These are phyloP conservation scores for Chlorops oryzae DNA, from an alignment of 1,140 invertebrate species.

Conservation along the genomic window DNA sequence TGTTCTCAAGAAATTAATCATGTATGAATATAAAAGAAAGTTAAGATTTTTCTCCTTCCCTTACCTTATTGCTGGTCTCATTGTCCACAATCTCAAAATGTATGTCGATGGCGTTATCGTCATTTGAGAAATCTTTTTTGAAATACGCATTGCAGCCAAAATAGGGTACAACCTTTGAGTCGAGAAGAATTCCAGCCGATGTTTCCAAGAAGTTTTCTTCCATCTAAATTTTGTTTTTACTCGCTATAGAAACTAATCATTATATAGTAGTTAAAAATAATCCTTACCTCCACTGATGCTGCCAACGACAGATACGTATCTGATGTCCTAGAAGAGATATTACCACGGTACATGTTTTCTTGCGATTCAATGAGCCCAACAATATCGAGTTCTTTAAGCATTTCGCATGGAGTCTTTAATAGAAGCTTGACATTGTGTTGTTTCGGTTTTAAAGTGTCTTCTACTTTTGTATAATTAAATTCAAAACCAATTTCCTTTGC, in stretches of 20 bases:
- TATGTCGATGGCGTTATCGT: constrained; percentile 55
- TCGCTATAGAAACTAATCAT: too few relatives aligned
- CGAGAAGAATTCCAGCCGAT: constrained; percentile 53
- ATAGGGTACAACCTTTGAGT: constrained; percentile 56
- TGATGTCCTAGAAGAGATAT: constrained; percentile 48
- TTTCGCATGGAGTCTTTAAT: constrained; percentile 53
- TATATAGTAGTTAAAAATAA: too few relatives aligned
- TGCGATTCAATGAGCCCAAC: constrained; percentile 50
- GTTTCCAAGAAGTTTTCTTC: constrained; percentile 59
- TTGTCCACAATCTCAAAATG: constrained; percentile 51
- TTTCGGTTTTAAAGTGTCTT: constrained; percentile 49
- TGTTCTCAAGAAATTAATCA: constrained; percentile 1
- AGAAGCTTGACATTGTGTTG: constrained; percentile 50
- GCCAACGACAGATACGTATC: constrained; percentile 48
- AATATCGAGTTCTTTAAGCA: constrained; percentile 50
- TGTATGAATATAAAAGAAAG: too few relatives aligned
- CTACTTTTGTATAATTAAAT: constrained; percentile 51
- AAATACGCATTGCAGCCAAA: constrained; percentile 58
- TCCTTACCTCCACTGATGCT: constrained; percentile 51
- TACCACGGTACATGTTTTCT: constrained; percentile 51
- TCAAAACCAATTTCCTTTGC: constrained; percentile 35
- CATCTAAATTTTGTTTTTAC: constrained; percentile 46
- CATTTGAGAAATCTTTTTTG: constrained; percentile 61
- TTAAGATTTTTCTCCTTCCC: too few relatives aligned
- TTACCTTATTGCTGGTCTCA: constrained; percentile 30